Base-by-base conservation (phyloP, 2,888 invertebrate species). In the Heliconius aoede region DNA sequence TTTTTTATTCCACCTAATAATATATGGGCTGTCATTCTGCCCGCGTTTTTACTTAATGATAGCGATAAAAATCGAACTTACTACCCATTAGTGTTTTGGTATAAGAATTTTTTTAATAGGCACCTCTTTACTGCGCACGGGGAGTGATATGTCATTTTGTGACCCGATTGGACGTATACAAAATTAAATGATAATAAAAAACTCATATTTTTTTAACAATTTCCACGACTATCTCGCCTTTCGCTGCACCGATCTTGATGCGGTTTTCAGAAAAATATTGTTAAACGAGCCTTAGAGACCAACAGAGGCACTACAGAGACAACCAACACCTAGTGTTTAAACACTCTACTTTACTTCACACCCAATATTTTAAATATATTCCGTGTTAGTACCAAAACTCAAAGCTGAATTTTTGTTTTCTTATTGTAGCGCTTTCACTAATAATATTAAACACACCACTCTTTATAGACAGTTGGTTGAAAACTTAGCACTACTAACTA, bases 21-120 rank as follows among this genome's bases (percentile, higher is more conserved):
- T 80, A 78, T 82, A 85, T 83, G 64, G 78, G 75, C 83, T 83
- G 85, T 84, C 85, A 83, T 30, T 77, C 72, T 68, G 72, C 46
- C 61, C 74, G 67, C 60, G 67, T 75, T 76, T 74, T 73, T 76
- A 72, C 67, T 58, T 78, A 77, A 78, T 72, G 76, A 76, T 55
- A 60, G 55, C 51, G 69, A 69, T 69, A 69, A 69, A 69, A 30
- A 69, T 69, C 69, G 30, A 55, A 55, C 69, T 55, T 55, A 55
- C 51, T 69, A 28, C 30, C 69, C 69, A 69, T 69, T 69, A 69
- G 55, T 69, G 69, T 69, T 69, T 21, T 69, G 30, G 30, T 51
- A 15, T 30, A 13, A 51, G 24, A 65, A 5, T 65, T 65, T 67
- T 67, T 69, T 69, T 55, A 69, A 55, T 69, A 32, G 65, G 36